Evolutionary conservation across 2,888 invertebrate genomes (phyloP).

Genomic region (Trimorus sp.): DNA sequence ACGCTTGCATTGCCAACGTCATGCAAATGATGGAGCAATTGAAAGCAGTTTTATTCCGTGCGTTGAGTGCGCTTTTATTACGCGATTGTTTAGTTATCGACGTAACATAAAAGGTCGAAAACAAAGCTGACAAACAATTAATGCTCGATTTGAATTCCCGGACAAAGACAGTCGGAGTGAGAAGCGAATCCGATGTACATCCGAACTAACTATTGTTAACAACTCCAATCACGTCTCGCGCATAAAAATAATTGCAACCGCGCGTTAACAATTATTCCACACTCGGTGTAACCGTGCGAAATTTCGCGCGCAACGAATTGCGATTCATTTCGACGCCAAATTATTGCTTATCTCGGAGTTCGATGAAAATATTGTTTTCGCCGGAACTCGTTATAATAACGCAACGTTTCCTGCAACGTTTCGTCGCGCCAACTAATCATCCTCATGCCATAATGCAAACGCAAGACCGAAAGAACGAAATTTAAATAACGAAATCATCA

Average conservation of each 20-base stretch:
- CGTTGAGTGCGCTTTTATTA: slow-evolving; percentile 16
- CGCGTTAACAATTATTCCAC: too few relatives aligned
- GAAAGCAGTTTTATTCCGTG: slow-evolving; percentile 1
- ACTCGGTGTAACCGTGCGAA: too few relatives aligned
- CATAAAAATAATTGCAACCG: too few relatives aligned
- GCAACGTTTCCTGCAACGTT: not conserved
- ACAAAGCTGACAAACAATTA: slow-evolving; percentile 20
- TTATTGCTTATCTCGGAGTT: not conserved
- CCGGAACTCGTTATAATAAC: slow-evolving; percentile 1
- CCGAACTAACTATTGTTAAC: slow-evolving; percentile 7
- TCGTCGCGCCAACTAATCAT: slow-evolving; percentile 5
- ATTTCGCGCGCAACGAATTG: too few relatives aligned
- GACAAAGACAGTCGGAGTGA: not conserved
- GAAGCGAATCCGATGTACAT: not conserved
- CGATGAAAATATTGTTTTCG: not conserved
- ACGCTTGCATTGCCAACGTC: not conserved
- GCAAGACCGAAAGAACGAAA: too few relatives aligned
- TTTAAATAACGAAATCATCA: too few relatives aligned
- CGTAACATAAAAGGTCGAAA: slow-evolving; percentile 16
- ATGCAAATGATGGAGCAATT: slow-evolving; percentile 29
- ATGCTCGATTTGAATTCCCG: slow-evolving; percentile 11
- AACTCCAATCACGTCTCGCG: not conserved
- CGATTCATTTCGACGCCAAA: too few relatives aligned
- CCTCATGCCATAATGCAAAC: too few relatives aligned
- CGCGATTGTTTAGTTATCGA: slow-evolving; percentile 32